phyloP scores from a whole-genome alignment of 2,113 vertebrate species.

The Corvus moneduloides region DNA sequence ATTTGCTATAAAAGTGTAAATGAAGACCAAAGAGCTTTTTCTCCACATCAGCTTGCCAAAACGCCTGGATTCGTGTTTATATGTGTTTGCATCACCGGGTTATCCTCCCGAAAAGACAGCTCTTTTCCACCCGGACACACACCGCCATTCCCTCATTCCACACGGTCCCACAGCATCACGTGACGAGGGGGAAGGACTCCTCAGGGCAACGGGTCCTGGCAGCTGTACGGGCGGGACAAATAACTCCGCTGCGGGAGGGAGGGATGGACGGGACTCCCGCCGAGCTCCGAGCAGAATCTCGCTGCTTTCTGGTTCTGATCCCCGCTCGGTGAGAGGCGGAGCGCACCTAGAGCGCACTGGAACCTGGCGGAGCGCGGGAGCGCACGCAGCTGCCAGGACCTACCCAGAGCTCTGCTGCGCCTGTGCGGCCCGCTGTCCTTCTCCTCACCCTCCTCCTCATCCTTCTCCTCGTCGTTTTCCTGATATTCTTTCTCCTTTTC shows the following conservation, averaged over 20 bases:
- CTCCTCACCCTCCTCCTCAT: accelerated
- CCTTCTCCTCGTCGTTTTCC: accelerated
- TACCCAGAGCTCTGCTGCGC: not conserved
- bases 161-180: accelerated
- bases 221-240: not conserved
- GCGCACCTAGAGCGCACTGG: not conserved
- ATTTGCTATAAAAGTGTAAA: slow-evolving; percentile 64
- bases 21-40: slow-evolving; percentile 56
- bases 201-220: not conserved
- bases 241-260: accelerated
- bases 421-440: accelerated
- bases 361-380: not conserved
- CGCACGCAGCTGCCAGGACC: not conserved
- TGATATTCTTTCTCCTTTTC: not conserved
- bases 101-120: not conserved
- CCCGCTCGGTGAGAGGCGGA: too few relatives aligned
- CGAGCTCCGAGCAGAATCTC: too few relatives aligned
- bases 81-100: not conserved
- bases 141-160: accelerated
- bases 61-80: slow-evolving; percentile 56
- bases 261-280: accelerated
- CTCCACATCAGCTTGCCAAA: slow-evolving; percentile 26
- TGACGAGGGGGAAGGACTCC: too few relatives aligned
- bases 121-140: accelerated
- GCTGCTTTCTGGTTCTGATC: accelerated